phyloP scores from a whole-genome alignment of 1,140 invertebrate genomes.

The Caerostris extrusa region DNA sequence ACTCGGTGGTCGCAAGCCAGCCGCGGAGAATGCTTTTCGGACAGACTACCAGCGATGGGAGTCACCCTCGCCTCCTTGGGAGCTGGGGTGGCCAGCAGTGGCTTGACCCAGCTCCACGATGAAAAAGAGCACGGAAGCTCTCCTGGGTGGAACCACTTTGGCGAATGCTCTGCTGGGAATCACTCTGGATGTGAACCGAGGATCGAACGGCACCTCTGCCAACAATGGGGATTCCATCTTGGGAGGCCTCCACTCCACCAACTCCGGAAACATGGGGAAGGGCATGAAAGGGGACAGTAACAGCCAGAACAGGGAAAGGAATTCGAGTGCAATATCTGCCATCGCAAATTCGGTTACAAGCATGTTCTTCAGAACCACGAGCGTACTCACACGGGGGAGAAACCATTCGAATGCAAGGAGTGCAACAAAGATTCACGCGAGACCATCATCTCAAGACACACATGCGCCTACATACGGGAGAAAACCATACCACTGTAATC shows the following conservation, averaged over 20 bases:
- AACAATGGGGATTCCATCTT: conserved; percentile 43
- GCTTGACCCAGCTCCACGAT: background rate
- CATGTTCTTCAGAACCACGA: conserved; percentile 98
- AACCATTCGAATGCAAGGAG: conserved; percentile 96
- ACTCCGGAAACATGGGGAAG: conserved; percentile 7
- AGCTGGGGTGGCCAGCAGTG: conserved; percentile 44
- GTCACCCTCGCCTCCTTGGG: conserved; percentile 31
- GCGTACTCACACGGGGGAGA: conserved; percentile 97
- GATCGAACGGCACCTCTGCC: conserved; percentile 36
- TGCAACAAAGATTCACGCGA: conserved; percentile 97
- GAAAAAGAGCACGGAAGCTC: background rate
- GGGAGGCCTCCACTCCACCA: conserved; percentile 63
- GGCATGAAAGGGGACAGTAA: conserved; percentile 10
- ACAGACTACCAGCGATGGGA: conserved; percentile 62
- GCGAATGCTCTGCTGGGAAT: conserved; percentile 63
- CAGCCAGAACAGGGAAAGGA: conserved; percentile 84
- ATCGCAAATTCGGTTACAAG: conserved; percentile 94
- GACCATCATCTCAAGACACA: conserved; percentile 97
- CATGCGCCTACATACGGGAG: conserved; percentile 94
- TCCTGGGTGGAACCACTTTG: conserved; percentile 51
- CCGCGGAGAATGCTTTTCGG: conserved; percentile 60
- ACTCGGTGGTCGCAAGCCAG: conserved; percentile 63
- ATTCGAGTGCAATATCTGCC: conserved; percentile 93
- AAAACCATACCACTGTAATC: conserved; percentile 94
- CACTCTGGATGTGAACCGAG: conserved; percentile 9